Conservation (phyloP, 2,888 invertebrate genomes). For the Hypsopygia costalis region DNA sequence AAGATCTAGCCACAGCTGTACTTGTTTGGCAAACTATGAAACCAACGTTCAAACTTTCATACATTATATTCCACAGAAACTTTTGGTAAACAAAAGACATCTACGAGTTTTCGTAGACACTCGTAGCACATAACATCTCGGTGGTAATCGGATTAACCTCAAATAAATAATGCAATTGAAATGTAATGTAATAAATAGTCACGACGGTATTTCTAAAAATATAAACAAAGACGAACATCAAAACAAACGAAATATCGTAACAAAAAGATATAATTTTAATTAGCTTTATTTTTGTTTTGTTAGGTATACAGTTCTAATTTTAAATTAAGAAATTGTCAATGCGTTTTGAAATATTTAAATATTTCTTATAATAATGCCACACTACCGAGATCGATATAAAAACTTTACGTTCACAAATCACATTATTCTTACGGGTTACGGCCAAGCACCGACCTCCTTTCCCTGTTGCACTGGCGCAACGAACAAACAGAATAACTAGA, state of each 20-base stretch:
- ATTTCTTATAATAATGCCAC: slow-evolving; percentile 42
- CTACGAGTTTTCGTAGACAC: slow-evolving; percentile 40
- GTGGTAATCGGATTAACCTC: no score
- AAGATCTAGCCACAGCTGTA: slow-evolving; percentile 7
- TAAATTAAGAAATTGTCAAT: no score
- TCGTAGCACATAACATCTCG: slow-evolving; percentile 28
- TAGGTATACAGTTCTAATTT: no score
- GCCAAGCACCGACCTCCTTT: slow-evolving; percentile 75
- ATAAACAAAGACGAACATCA: slow-evolving; percentile 8
- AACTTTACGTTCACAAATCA: slow-evolving; percentile 47
- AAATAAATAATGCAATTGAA: no score
- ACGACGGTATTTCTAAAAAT: slow-evolving; percentile 16
- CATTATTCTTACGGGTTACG: slow-evolving; percentile 55
- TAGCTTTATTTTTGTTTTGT: no score
- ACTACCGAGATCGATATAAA: slow-evolving; percentile 42
- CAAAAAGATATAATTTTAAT: no score
- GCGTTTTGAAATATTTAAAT: no score
- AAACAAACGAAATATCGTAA: slow-evolving; percentile 8
- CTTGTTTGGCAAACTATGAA: background rate
- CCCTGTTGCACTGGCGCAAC: slow-evolving; percentile 75
- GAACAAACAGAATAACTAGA: slow-evolving; percentile 75
- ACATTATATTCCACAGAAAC: background rate
- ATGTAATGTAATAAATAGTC: background rate
- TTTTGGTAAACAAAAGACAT: slow-evolving; percentile 7
- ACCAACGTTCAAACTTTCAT: slow-evolving; percentile 1